phyloP scores from a whole-genome alignment of 2,797 vertebrate genomes.

The Trachurus trachurus region DNA sequence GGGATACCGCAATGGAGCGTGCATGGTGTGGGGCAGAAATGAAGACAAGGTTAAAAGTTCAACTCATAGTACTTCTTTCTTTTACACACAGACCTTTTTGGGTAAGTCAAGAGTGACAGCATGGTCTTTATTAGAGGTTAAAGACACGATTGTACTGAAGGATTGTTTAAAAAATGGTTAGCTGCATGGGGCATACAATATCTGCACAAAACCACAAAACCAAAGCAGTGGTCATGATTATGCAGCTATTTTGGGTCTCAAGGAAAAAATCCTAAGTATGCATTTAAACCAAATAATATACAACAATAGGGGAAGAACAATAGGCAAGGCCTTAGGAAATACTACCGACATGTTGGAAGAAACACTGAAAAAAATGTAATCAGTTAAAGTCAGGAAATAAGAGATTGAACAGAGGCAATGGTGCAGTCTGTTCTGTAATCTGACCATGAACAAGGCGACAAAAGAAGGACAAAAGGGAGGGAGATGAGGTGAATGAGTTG shows the following conservation, averaged over 20 bases:
- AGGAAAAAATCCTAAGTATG: background rate
- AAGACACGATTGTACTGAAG: too few species aligned
- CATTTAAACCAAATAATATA: background rate
- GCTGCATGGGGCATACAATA: too few species aligned
- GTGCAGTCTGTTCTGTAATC: constrained; percentile 38
- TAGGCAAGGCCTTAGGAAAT: background rate
- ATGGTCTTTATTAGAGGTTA: background rate
- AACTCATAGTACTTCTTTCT: background rate
- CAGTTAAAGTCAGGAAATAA: constrained; percentile 22
- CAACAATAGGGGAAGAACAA: background rate
- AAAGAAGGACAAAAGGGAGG: constrained; percentile 41
- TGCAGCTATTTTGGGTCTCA: background rate
- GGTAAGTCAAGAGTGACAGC: background rate
- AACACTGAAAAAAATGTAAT: constrained; percentile 15
- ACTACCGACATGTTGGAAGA: background rate
- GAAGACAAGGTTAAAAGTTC: constrained; percentile 1
- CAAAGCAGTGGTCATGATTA: too few species aligned
- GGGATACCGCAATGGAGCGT: background rate
- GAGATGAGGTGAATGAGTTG: constrained; percentile 36
- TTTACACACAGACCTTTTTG: background rate
- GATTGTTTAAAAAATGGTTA: too few species aligned
- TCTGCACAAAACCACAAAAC: too few species aligned
- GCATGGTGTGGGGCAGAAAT: background rate
- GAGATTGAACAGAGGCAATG: constrained; percentile 17
- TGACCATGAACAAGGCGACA: constrained; percentile 52